Evolutionary conservation across 2,113 vertebrate genomes (phyloP).

Genomic region (Formicarius rufipectus): DNA sequence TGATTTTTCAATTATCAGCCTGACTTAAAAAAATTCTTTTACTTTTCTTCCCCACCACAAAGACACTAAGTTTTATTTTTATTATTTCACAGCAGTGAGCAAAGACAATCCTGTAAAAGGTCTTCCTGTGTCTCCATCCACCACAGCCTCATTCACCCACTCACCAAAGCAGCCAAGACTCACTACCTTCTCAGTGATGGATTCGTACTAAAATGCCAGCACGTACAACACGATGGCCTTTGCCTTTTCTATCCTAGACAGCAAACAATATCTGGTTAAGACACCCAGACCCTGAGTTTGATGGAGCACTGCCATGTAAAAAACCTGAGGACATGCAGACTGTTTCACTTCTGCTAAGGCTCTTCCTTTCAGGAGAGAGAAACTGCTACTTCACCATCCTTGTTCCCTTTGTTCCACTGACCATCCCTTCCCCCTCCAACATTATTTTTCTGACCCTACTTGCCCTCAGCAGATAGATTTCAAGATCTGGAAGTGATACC

Average conservation of each 20-base stretch:
- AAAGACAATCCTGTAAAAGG: neutral
- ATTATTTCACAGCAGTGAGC: neutral
- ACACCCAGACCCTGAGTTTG: neutral
- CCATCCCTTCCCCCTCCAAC: neutral
- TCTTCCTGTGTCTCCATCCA: neutral
- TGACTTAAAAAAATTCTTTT: neutral
- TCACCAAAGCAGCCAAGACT: neutral
- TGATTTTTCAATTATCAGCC: neutral
- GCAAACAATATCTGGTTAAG: neutral
- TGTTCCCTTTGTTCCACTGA: neutral
- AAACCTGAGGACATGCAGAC: neutral
- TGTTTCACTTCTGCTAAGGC: slow-evolving; percentile 41
- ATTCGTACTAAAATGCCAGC: neutral
- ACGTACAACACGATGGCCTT: neutral
- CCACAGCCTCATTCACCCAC: neutral
- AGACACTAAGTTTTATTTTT: neutral
- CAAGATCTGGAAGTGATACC: neutral
- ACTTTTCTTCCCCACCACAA: neutral
- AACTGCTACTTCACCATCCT: neutral
- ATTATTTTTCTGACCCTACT: neutral
- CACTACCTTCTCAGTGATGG: neutral
- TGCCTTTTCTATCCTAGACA: neutral
- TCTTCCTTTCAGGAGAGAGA: neutral
- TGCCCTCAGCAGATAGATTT: neutral
- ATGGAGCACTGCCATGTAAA: neutral